phyloP scores from a whole-genome alignment of 2,797 vertebrate species.

The Hirundo rustica region DNA sequence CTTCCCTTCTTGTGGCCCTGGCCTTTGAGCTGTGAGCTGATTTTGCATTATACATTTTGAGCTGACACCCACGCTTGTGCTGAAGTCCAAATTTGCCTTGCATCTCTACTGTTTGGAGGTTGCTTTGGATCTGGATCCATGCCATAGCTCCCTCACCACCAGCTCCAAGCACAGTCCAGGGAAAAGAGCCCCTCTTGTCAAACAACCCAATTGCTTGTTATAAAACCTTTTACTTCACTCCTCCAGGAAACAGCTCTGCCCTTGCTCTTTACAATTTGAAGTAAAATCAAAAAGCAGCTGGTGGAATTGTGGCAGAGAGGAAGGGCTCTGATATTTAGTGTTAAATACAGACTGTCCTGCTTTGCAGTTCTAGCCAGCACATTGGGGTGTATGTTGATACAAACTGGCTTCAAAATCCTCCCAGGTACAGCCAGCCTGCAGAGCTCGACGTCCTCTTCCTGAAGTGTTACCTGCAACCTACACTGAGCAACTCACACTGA shows the following conservation, averaged over 20 bases:
- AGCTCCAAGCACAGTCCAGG: background rate
- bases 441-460: background rate
- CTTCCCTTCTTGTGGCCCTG: background rate
- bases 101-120: background rate
- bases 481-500: accelerated
- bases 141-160: background rate
- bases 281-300: background rate
- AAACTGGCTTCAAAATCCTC: background rate
- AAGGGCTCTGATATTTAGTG: background rate
- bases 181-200: background rate
- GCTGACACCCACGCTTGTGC: background rate
- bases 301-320: background rate
- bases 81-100: constrained; percentile 53
- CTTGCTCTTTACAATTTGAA: background rate
- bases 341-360: background rate
- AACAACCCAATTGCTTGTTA: accelerated
- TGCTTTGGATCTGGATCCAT: background rate
- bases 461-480: background rate
- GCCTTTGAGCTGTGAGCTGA: constrained; percentile 41
- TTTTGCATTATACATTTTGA: background rate
- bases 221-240: background rate
- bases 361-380: background rate
- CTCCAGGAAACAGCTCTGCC: background rate
- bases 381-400: too few relatives aligned
- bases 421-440: background rate